Conservation (phyloP, 2,888 invertebrate species). For the Erannis defoliaria region DNA sequence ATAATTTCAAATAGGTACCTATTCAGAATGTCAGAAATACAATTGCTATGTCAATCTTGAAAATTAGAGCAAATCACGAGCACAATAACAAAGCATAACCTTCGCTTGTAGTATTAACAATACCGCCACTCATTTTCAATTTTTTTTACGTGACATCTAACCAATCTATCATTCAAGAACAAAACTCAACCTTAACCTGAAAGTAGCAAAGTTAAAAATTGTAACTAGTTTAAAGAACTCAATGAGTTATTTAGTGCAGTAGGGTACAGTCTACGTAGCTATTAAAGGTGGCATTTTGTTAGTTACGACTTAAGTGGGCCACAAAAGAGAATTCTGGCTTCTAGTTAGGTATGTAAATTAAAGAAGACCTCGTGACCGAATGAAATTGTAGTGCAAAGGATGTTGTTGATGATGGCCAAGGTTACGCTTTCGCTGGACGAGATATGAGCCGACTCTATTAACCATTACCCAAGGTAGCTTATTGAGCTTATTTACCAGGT, state of each 20-base stretch:
- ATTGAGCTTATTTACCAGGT: too few species aligned
- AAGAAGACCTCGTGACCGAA: constrained; percentile 14
- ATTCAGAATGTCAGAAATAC: not conserved
- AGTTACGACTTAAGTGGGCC: constrained; percentile 50
- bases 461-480: too few species aligned
- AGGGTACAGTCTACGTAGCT: constrained; percentile 45
- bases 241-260: constrained; percentile 51
- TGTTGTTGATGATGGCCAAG: constrained; percentile 8
- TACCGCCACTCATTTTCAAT: constrained; percentile 21
- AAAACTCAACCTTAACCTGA: constrained; percentile 15
- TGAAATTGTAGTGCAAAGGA: constrained; percentile 9
- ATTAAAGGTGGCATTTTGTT: constrained; percentile 43
- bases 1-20: not conserved
- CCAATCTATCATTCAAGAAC: not conserved
- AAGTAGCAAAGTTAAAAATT: constrained; percentile 5
- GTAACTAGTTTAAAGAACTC: constrained; percentile 23
- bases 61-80: constrained; percentile 16
- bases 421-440: not conserved
- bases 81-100: constrained; percentile 24
- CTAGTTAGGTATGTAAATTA: constrained; percentile 32
- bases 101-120: constrained; percentile 20
- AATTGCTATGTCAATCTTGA: constrained; percentile 5
- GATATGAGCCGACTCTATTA: not conserved
- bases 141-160: constrained; percentile 30
- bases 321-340: constrained; percentile 48